Conservation (phyloP, 2,797 vertebrate genomes). For the Echiichthys vipera region DNA sequence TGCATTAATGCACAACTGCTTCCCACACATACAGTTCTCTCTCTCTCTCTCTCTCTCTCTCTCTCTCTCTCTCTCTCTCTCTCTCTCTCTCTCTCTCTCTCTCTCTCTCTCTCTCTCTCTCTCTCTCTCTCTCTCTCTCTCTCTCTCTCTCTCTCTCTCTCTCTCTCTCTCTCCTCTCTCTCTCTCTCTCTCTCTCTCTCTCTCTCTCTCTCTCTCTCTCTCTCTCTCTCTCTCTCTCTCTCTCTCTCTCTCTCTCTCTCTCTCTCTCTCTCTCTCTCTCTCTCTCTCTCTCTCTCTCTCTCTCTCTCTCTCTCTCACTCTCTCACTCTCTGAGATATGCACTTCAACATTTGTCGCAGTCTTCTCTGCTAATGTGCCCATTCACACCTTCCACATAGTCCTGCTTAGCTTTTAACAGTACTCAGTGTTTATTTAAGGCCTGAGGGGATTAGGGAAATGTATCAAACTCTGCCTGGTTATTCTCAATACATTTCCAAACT, state of each 20-base stretch:
- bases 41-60: background rate
- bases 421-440: constrained; percentile 68
- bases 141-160: background rate
- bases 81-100: background rate
- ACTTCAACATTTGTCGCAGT: constrained; percentile 20
- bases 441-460: constrained; percentile 64
- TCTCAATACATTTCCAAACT: constrained; percentile 62
- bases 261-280: background rate
- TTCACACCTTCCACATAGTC: constrained; percentile 48
- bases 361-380: constrained; percentile 49
- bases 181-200: background rate
- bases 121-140: background rate
- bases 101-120: background rate
- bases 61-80: background rate
- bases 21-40: background rate
- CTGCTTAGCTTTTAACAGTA: constrained; percentile 45
- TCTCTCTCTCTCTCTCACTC: background rate
- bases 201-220: background rate
- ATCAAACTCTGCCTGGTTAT: constrained; percentile 68
- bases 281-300: background rate
- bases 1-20: constrained; percentile 25
- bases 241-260: background rate
- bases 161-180: background rate
- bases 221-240: background rate
- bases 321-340: constrained; percentile 30